Evolutionary conservation across 2,888 invertebrate species (phyloP), one percentile per base, ranked within the genome.

Genomic region (Nezara viridula): DNA sequence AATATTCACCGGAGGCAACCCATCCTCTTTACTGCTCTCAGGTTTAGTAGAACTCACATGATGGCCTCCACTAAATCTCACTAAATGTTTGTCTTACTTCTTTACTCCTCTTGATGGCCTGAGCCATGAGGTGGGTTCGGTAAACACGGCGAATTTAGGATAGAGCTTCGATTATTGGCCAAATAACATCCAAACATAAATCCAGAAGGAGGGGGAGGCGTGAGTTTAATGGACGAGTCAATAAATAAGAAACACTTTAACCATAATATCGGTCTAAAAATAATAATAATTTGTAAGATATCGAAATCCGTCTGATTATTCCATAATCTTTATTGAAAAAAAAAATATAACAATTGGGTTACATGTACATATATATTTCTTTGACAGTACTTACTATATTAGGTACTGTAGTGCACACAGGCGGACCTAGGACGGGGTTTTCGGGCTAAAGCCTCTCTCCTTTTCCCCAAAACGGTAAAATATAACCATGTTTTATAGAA

Each of bases 71-170:
- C 44, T 77, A 77, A 77, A 77, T 77, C 77, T 77, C 12, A 77
- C 77, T 77, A 77, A 77, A 77, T 77, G 77, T 77, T 77, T 77
- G 40, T 44, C 77, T 77, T 77, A 77, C 77, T 77, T 77, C 77
- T 77, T 77, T 77, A 77, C 77, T 77, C 2, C 77, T 40, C 44
- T 21, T 21, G 44, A 77, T 77, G 77, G 77, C 9, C 24, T 7
- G 40, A 24, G 24, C 77, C 40, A n/a, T 12, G 24, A 77, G 77
- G 77, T 21, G 40, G 40, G 19, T 19, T 9, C 40, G 40, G 77
- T 77, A 77, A 77, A 77, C 77, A 77, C 77, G 77, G 24, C 44
- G 12, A 77, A 77, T 77, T 77, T 44, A 40, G 44, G 44, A 37
- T 40, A 77, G 77, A 24, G 77, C 77, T 77, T 40, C 77, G 77